phyloP scores from a whole-genome alignment of 92 coral and sea anemone genomes.

The Diadumene lineata region DNA sequence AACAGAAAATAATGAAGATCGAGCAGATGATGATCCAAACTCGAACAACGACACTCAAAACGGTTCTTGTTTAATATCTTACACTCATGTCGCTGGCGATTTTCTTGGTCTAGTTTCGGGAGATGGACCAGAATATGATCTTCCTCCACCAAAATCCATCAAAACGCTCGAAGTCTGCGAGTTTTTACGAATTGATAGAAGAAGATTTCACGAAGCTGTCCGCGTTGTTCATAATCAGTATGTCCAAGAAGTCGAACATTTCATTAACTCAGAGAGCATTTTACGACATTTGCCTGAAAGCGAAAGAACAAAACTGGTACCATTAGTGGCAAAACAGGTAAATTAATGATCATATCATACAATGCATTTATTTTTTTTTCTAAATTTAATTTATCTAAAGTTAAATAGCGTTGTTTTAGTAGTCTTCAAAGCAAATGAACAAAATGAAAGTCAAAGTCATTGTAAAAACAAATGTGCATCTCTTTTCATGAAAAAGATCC shows the following conservation, averaged over 20 bases:
- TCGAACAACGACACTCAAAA: background rate
- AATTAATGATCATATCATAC: background rate
- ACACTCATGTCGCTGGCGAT: constrained; percentile 95
- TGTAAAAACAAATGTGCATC: too few relatives aligned
- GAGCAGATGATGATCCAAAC: background rate
- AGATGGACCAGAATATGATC: constrained; percentile 84
- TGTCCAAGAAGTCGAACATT: constrained; percentile 75
- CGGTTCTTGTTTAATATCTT: constrained; percentile 60
- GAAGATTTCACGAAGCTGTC: constrained; percentile 76
- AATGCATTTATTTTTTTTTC: background rate
- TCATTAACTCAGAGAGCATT: constrained; percentile 53
- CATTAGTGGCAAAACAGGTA: constrained; percentile 93
- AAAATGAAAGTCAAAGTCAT: too few relatives aligned
- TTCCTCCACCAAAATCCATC: constrained; percentile 86
- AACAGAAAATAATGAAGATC: background rate
- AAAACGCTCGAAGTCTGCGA: constrained; percentile 75
- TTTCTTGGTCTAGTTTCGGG: constrained; percentile 84
- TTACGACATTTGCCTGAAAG: constrained; percentile 61
- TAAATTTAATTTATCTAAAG: too few relatives aligned
- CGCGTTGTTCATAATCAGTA: constrained; percentile 70
- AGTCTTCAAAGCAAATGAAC: too few relatives aligned
- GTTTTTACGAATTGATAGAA: constrained; percentile 82
- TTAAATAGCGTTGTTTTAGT: too few relatives aligned
- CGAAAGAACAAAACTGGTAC: constrained; percentile 62
- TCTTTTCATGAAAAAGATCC: too few relatives aligned